Evolutionary conservation across 2,113 vertebrate genomes (phyloP), one percentile per base, ranked within the genome.

Genomic region (Sphyrna mokarran): DNA sequence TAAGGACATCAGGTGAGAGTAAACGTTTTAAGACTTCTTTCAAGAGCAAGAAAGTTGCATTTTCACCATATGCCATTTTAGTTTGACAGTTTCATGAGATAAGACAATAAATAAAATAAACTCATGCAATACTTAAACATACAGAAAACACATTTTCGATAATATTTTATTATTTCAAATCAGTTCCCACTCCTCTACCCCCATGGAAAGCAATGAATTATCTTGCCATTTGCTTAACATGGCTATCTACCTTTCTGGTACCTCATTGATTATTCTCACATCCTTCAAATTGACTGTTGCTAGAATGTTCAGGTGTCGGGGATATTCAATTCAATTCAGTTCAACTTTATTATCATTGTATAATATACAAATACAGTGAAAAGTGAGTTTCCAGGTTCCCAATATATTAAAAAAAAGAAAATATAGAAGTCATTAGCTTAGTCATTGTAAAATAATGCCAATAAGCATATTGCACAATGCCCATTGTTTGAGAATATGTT

Each of bases 1-100:
- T 7, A 98, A 99, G 22, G 98, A 99, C 96, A 99, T 99, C 95
- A 96, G 98, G 99, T 99, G 95, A 96, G 97, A 14, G 29, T 20
- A 10, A 86, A 63, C n/a, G 87, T 72, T 68, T 95, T 85, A 94
- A 86, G 18, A 95, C 69, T 23, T 54, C 72, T 90, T n/a, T 89
- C 3, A 4, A 37, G 78, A 85, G 16, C 22, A 63, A 23, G 76
- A 80, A 69, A 40, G 18, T 87, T 95, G 48, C 8, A 94, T 89
- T 54, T 85, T 95, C 58, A 22, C 95, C n/a, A 63, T 33, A 0
- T 8, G 0, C 14, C 40, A 95, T 0, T 0, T 78, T 20, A 91
- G 58, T 7, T 20, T 66, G 89, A 18, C 61, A 91, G 4, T 91
- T 63, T 37, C 37, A 91, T 6, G 29, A 66, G 33, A 5, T 63